phyloP scores from a whole-genome alignment of 2,888 invertebrate genomes.

The Sphecodes monilicornis region DNA sequence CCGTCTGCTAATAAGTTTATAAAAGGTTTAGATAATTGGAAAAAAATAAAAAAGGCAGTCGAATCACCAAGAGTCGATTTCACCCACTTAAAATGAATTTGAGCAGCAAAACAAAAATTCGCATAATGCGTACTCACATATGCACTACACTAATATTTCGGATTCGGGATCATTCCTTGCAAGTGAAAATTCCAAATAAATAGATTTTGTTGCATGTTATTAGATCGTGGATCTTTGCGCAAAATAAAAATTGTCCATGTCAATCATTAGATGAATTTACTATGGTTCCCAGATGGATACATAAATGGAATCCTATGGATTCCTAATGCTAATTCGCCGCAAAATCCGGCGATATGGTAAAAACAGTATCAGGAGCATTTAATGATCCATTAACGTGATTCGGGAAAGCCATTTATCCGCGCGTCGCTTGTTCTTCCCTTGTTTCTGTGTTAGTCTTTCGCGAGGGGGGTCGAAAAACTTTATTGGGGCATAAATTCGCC shows the following conservation, averaged over 20 bases:
- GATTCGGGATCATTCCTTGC: no score
- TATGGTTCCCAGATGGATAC: background rate
- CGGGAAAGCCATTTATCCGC: slow-evolving; percentile 58
- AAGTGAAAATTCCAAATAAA: no score
- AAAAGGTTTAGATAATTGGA: no score
- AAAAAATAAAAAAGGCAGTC: no score
- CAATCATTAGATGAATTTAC: background rate
- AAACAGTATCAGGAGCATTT: slow-evolving; percentile 17
- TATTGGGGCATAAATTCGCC: slow-evolving; percentile 82
- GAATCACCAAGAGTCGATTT: no score
- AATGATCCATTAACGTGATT: slow-evolving; percentile 65
- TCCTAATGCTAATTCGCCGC: background rate
- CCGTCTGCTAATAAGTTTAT: no score
- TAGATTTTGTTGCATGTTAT: no score
- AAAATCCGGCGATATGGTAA: background rate
- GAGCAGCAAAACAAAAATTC: no score
- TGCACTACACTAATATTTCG: no score
- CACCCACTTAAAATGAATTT: no score
- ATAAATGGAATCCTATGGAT: background rate
- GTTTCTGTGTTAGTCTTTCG: slow-evolving; percentile 42
- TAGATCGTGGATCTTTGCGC: no score
- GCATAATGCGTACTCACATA: no score
- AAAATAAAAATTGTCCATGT: background rate
- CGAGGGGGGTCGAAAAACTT: slow-evolving; percentile 75
- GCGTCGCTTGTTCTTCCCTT: slow-evolving; percentile 19